These are phyloP conservation scores for Cyphomyrmex costatus DNA, from an alignment of 1,140 invertebrate species.

Conservation along the genomic window DNA sequence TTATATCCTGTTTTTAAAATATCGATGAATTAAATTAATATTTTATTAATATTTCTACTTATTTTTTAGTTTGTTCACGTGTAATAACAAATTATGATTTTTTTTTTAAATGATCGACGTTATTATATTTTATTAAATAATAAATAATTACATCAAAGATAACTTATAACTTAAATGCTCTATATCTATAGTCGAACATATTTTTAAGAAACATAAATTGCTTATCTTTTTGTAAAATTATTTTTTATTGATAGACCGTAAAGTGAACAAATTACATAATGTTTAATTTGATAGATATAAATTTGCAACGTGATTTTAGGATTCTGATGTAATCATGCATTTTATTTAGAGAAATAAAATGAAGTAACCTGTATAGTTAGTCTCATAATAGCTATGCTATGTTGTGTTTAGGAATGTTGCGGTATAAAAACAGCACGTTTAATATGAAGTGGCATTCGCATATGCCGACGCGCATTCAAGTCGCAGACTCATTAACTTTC, in stretches of 20 bases:
- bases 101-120: not conserved
- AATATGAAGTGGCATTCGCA: not conserved
- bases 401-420: slow-evolving; percentile 34
- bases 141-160: not conserved
- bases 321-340: slow-evolving; percentile 10
- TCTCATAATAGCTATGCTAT: not conserved
- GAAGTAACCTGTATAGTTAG: not conserved
- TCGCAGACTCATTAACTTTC: slow-evolving; percentile 36
- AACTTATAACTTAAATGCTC: not conserved
- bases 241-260: not conserved
- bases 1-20: not conserved
- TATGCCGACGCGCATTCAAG: slow-evolving; percentile 2
- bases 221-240: not conserved
- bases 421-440: not conserved
- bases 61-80: not conserved
- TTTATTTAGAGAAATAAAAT: slow-evolving; percentile 22
- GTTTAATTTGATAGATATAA: not conserved
- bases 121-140: not conserved
- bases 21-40: not conserved
- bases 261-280: slow-evolving; percentile 2
- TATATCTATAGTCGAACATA: too few relatives aligned
- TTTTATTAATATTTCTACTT: not conserved
- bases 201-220: not conserved
- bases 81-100: not conserved
- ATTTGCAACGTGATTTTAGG: not conserved